These are phyloP conservation scores for Piscicola geometra DNA, from an alignment of 2,888 invertebrate genomes.

Conservation along the genomic window DNA sequence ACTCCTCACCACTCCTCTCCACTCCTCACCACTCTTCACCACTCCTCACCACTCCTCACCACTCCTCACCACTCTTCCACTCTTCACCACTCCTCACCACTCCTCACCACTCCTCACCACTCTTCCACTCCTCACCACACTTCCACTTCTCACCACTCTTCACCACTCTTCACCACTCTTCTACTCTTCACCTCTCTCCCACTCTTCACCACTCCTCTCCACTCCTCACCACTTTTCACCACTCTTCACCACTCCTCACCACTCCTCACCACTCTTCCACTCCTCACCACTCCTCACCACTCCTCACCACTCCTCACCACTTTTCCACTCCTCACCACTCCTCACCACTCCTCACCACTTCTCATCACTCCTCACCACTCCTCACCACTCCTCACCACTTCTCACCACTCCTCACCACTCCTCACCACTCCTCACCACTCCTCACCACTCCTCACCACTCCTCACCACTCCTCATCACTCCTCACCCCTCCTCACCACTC, in stretches of 20 bases:
- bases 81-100: background rate
- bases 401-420: background rate
- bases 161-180: background rate
- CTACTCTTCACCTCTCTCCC: background rate
- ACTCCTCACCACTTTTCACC: background rate
- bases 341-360: background rate
- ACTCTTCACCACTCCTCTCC: background rate
- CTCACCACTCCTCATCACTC: background rate
- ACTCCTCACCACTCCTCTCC: background rate
- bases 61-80: background rate
- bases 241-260: background rate
- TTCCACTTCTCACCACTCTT: background rate
- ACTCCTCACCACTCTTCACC: background rate
- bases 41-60: background rate
- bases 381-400: background rate
- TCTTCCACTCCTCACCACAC: background rate
- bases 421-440: background rate
- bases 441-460: conserved; percentile 1
- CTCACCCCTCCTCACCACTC: background rate
- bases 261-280: background rate
- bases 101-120: background rate
- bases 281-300: background rate
- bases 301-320: background rate
- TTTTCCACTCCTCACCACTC: background rate
- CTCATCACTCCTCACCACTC: background rate